These are phyloP conservation scores for Drosophila subobscura DNA, from an alignment of 1,140 invertebrate species.

Conservation along the genomic window DNA sequence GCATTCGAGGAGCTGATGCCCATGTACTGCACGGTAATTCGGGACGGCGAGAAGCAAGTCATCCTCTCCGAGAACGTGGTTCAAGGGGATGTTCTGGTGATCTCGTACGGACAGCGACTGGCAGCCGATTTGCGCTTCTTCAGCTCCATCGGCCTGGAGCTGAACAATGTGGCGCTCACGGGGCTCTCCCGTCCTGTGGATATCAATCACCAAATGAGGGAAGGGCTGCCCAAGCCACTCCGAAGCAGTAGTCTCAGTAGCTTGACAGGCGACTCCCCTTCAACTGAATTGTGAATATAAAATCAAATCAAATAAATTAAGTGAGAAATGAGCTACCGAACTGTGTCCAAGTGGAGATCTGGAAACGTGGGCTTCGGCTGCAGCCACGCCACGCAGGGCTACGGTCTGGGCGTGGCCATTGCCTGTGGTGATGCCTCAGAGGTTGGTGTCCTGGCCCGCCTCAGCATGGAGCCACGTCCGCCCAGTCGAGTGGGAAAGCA, in stretches of 20 bases:
- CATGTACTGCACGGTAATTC: constrained; percentile 59
- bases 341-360: constrained; percentile 30
- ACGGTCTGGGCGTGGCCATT: constrained; percentile 50
- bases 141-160: constrained; percentile 17
- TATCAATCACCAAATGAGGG: constrained; percentile 16
- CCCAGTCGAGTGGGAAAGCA: constrained; percentile 5
- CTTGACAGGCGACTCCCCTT: too few relatives aligned
- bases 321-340: not conserved
- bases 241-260: too few relatives aligned
- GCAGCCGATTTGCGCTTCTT: constrained; percentile 60
- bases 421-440: constrained; percentile 52
- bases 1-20: constrained; percentile 46
- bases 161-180: constrained; percentile 54
- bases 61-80: constrained; percentile 42
- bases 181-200: constrained; percentile 31
- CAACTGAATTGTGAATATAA: too few relatives aligned
- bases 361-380: constrained; percentile 56
- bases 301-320: too few relatives aligned
- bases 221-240: constrained; percentile 5
- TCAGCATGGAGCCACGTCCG: constrained; percentile 27
- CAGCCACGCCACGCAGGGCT: constrained; percentile 49
- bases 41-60: constrained; percentile 40
- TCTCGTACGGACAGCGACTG: constrained; percentile 47
- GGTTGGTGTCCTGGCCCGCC: constrained; percentile 31
- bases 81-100: constrained; percentile 41